Evolutionary conservation across 1,140 invertebrate genomes (phyloP), one percentile per base, ranked within the genome.

Genomic region (Cheumatopsyche charites): DNA sequence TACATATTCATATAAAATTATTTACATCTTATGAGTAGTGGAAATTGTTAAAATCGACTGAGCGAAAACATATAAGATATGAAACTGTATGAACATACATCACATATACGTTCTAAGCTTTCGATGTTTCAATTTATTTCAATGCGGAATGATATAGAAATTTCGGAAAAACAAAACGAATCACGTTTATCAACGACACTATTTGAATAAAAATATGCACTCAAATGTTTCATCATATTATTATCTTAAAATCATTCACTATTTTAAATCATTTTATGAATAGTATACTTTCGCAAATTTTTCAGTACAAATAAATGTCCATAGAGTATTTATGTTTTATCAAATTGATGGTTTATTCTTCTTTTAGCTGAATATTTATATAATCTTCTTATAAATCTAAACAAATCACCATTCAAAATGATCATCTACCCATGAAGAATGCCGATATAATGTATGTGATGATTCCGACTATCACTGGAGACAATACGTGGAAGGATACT

Each of bases 391-490:
- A 45, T 26, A 47, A 49, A 67, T 42, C 15, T 52, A 26, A 15
- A 19, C 61, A 26, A 29, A 17, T 23, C 69, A 78, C 71, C 73
- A 75, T 71, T 67, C 80, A 71, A 80, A 79, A 81, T 82, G 79
- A 85, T 85, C 83, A 85, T 80, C 83, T 83, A 77, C 81, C 80
- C 71, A 74, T 47, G 74, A 80, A 78, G 67, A 79, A 77, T 5
- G 82, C 79, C 5, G 82, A 74, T 47, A 84, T 62, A 71, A 86
- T 72, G 82, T 84, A 84, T 5, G 82, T 84, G 67, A 82, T 69
- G 4, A 80, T 72, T 9, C 81, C 82, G 73, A 81, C 81, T 74
- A 81, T 79, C 29, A 84, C 76, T 69, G 81, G 80, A 4, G 82
- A 80, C 11, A 82, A 80, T 67, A 83, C 77, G 79, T 81, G 80